Base-by-base conservation (phyloP, 2,888 invertebrate genomes). In the Nowickia ferox region DNA sequence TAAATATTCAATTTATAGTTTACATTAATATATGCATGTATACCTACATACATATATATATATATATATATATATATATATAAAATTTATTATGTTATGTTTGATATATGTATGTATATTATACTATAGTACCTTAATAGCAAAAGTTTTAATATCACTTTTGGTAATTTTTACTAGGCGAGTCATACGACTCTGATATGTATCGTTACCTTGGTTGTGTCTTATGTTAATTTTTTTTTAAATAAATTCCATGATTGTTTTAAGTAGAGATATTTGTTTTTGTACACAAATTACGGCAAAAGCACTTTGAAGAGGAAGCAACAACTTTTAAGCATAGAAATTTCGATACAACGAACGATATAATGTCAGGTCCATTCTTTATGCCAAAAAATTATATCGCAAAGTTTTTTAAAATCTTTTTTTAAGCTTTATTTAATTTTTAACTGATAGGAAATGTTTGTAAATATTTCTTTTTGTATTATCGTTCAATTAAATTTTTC, bases 131-230 rank as follows among this genome's bases (percentile, higher is more conserved):
- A 61, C 42, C 83, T 84, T 86, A 81, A 89, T 91, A 92, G 92
- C 92, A 91, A 92, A 91, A 91, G 89, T 91, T 83, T 82, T 93
- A 93, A 93, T 93, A 93, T 93, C 93, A 93, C 93, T 93, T 86
- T 93, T 93, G 93, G 93, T 92, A 92, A 93, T 94, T 92, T 91
- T 91, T 88, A 94, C 92, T 92, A 92, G 94, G 93, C 92, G 95
- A 95, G 95, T 94, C 95, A 94, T 93, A 93, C 93, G 95, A 95
- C 94, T 94, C 95, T 95, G 95, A 95, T 95, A 95, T 95, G 95
- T 95, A 94, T 95, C 94, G 94, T 95, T 95, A 95, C 95, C 94
- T 95, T 95, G 95, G 95, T 95, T 95, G 95, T 93, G 91, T 93
- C 93, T 93, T 93, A 92, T 90, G 91, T 92, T 92, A 88, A 89